Evolutionary conservation across 1,140 invertebrate genomes (phyloP), one percentile per base, ranked within the genome.

Genomic region (Nymphalis io): DNA sequence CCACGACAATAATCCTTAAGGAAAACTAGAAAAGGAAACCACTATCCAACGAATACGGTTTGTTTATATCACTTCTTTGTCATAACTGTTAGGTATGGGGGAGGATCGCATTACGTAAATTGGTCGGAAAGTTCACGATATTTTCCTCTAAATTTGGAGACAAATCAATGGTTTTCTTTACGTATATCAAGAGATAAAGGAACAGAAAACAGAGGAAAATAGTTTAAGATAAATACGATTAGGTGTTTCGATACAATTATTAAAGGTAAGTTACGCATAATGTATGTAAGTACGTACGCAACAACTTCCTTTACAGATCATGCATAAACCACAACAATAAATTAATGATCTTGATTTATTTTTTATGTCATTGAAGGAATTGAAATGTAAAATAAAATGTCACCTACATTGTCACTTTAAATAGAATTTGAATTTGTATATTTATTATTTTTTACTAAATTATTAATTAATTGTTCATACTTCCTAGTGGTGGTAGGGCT

Each of bases 71-170:
- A 55, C 20, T 15, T 13, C 15, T n/a, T 2, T 5, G 21, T 55
- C 51, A 55, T 55, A 55, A 27, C 51, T 6, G 51, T 55, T 27
- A 55, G 12, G 20, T 48, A 48, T n/a, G 13, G 23, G 13, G 51
- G 51, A 20, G 23, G 51, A 53, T 27, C 51, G 23, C 51, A 55
- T 55, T 55, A 55, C 51, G 51, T 55, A 55, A 55, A 55, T 55
- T 55, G 51, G 51, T 20, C 51, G 51, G 51, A 55, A 55, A 27
- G 51, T 5, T 55, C 20, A 23, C 4, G 21, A 27, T 55, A 13
- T 55, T 55, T 55, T 55, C 51, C 13, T 55, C 51, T 27, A 27
- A 15, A 27, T 55, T 55, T n/a, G 21, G 51, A 13, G 20, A 53
- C 48, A 20, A 55, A 55, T 55, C 20, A 55, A 55, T 55, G 46